phyloP scores from a whole-genome alignment of 2,888 invertebrate species.

The Geophilus truncorum region DNA sequence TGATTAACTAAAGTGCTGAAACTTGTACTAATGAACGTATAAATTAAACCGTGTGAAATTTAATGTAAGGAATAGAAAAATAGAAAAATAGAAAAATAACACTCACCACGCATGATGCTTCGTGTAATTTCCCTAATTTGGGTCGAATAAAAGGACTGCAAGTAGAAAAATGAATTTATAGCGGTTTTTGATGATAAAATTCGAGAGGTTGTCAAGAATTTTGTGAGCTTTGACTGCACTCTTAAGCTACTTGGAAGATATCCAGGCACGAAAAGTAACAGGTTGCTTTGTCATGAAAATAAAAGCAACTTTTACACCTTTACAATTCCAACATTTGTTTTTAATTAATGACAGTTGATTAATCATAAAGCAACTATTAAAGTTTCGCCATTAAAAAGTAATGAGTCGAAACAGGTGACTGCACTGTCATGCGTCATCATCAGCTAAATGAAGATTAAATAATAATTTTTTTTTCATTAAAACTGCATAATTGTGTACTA shows the following conservation, averaged over 20 bases:
- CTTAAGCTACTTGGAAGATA: background rate
- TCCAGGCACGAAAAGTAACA: background rate
- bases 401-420: no score
- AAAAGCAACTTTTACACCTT: background rate
- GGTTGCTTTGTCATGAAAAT: background rate
- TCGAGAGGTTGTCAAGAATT: background rate
- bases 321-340: background rate
- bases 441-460: no score
- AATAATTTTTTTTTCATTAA: no score
- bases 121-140: constrained; percentile 90
- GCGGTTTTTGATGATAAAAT: background rate
- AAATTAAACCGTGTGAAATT: background rate
- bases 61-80: constrained; percentile 29
- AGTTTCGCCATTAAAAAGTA: background rate
- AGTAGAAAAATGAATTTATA: constrained; percentile 43
- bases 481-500: no score
- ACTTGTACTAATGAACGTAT: no score
- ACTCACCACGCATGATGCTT: constrained; percentile 94
- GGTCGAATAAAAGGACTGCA: constrained; percentile 91
- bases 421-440: no score
- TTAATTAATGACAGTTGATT: background rate
- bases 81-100: no score
- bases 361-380: background rate
- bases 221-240: background rate
- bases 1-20: background rate